Evolutionary conservation across 2,113 vertebrate genomes (phyloP).

Genomic region (Sceloporus undulatus): DNA sequence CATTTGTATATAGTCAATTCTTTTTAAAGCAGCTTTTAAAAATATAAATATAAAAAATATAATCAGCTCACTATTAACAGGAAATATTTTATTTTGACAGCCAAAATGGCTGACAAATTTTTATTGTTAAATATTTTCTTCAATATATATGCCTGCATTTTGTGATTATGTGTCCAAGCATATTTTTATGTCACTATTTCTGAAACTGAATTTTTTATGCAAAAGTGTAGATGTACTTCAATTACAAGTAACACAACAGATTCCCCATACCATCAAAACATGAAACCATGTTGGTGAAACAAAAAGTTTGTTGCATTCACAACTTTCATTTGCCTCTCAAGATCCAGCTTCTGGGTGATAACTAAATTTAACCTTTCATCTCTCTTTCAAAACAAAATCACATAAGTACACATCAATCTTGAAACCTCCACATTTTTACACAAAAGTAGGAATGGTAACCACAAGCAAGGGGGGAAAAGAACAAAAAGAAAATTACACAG

Average conservation of each 20-base stretch:
- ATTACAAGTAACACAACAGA: constrained; percentile 69
- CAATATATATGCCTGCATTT: background rate
- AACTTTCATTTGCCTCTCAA: background rate
- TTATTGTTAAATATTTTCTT: constrained; percentile 36
- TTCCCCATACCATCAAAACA: constrained; percentile 66
- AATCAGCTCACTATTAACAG: background rate
- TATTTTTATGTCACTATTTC: constrained; percentile 16
- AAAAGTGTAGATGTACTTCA: constrained; percentile 64
- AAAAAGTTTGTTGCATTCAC: background rate
- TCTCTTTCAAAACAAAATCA: background rate
- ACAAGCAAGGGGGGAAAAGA: background rate
- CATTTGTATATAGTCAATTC: constrained; percentile 43
- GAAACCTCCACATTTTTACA: background rate
- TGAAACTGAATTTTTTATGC: constrained; percentile 65
- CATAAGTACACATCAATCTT: background rate
- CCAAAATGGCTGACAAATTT: constrained; percentile 23
- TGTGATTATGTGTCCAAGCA: constrained; percentile 36
- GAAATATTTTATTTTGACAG: constrained; percentile 36
- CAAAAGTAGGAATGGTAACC: background rate
- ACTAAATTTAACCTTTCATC: background rate
- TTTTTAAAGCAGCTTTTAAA: constrained; percentile 47
- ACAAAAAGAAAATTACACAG: background rate
- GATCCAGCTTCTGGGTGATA: background rate
- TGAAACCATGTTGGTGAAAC: constrained; percentile 65
- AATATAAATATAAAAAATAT: background rate